phyloP scores from a whole-genome alignment of 2,797 vertebrate genomes.

The Adelosebastes latens region DNA sequence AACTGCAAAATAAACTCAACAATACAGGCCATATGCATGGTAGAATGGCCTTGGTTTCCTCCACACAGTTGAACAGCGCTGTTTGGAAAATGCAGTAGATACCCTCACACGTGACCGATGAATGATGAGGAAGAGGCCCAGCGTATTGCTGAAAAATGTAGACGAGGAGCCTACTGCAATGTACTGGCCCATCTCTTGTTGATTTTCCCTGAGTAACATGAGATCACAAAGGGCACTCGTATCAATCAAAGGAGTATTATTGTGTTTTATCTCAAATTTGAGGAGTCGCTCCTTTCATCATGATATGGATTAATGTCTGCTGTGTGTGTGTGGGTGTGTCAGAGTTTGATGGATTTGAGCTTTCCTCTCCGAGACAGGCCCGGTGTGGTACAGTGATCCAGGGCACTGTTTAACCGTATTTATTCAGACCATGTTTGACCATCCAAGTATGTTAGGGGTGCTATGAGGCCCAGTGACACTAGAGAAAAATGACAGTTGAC shows the following conservation, averaged over 20 bases:
- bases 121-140: constrained; percentile 59
- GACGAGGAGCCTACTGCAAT: constrained; percentile 15
- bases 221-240: constrained; percentile 12
- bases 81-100: constrained; percentile 22
- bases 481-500: constrained; percentile 49
- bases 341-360: constrained; percentile 44
- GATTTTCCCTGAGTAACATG: constrained; percentile 31
- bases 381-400: constrained; percentile 40
- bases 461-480: constrained; percentile 27
- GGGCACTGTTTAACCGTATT: constrained; percentile 44
- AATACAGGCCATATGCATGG: neutral
- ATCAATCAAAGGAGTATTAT: constrained; percentile 31
- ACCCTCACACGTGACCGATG: constrained; percentile 25
- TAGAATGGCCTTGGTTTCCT: constrained; percentile 1
- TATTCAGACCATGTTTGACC: constrained; percentile 59
- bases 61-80: neutral
- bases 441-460: constrained; percentile 50
- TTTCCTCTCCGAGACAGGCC: constrained; percentile 36
- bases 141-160: constrained; percentile 31
- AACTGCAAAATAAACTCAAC: neutral
- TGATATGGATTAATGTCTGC: constrained; percentile 45
- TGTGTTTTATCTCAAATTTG: constrained; percentile 33
- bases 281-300: constrained; percentile 23
- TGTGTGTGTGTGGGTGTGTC: constrained; percentile 6
- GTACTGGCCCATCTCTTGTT: constrained; percentile 23